These are phyloP conservation scores for Zaprionus gabonicus DNA, from an alignment of 1,140 invertebrate genomes.

Conservation along the genomic window DNA sequence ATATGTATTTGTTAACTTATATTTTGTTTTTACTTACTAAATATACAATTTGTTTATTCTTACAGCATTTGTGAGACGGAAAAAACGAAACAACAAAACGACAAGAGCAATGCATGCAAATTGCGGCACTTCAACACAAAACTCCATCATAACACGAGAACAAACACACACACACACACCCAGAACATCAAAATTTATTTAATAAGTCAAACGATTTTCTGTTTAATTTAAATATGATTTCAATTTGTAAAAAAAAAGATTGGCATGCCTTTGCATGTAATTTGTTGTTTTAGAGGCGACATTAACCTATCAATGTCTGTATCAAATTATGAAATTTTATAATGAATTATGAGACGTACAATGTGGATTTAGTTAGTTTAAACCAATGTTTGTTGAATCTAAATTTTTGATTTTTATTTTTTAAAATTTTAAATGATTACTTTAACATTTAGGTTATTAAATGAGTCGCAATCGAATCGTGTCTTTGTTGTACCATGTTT, in stretches of 20 bases:
- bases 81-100: slow-evolving; percentile 55
- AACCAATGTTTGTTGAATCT: slow-evolving; percentile 67
- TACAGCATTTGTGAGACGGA: slow-evolving; percentile 74
- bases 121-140: slow-evolving; percentile 51
- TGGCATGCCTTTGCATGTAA: slow-evolving; percentile 20
- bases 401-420: slow-evolving; percentile 68
- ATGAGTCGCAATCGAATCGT: slow-evolving; percentile 13
- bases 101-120: slow-evolving; percentile 73
- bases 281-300: slow-evolving; percentile 22
- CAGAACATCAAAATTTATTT: slow-evolving; percentile 22
- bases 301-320: slow-evolving; percentile 21
- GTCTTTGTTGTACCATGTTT: background rate
- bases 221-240: slow-evolving; percentile 13
- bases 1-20: background rate
- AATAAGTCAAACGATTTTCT: slow-evolving; percentile 4
- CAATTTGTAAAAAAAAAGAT: slow-evolving; percentile 11
- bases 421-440: slow-evolving; percentile 52
- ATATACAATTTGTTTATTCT: slow-evolving; percentile 50
- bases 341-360: slow-evolving; percentile 16
- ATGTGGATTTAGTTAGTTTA: slow-evolving; percentile 37
- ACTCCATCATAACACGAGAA: slow-evolving; percentile 18
- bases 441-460: slow-evolving; percentile 39
- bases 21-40: slow-evolving; percentile 39
- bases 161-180: slow-evolving; percentile 30
- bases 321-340: slow-evolving; percentile 15